Conservation (phyloP, 2,797 vertebrate species). For the Aplochiton taeniatus region DNA sequence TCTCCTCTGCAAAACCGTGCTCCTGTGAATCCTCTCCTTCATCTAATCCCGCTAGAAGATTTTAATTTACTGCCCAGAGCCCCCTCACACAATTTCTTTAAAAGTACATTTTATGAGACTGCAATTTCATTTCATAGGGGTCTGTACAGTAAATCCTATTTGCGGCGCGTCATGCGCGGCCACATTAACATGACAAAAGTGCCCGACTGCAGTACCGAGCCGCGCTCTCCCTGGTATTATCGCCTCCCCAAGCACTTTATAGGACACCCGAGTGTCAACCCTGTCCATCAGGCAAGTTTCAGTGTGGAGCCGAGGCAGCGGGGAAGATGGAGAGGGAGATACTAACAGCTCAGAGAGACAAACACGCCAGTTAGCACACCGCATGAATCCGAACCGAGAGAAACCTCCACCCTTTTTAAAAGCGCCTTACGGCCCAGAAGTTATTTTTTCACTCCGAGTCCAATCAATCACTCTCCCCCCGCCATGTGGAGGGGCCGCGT, state of each 20-base stretch:
- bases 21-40: constrained; percentile 30
- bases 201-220: constrained; percentile 63
- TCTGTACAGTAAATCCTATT: constrained; percentile 80
- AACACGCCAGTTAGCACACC: constrained; percentile 43
- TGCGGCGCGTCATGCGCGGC: constrained; percentile 71
- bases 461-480: too few relatives aligned
- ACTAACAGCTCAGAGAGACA: constrained; percentile 45
- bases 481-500: too few relatives aligned
- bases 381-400: constrained; percentile 57
- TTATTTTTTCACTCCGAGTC: too few relatives aligned
- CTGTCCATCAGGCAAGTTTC: constrained; percentile 61
- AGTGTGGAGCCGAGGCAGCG: constrained; percentile 39
- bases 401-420: constrained; percentile 21
- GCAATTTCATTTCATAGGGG: constrained; percentile 78
- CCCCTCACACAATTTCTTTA: constrained; percentile 78
- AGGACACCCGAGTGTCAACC: constrained; percentile 54
- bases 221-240: constrained; percentile 65
- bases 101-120: constrained; percentile 81
- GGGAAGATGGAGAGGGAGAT: constrained; percentile 50
- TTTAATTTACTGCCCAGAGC: constrained; percentile 79
- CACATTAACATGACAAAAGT: constrained; percentile 84
- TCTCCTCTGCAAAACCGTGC: constrained; percentile 30
- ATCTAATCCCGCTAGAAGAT: constrained; percentile 76
- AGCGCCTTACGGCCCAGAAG: neutral
- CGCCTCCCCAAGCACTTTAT: constrained; percentile 65